Percentiles rank a stretch among this genome's conserved stretches.
Conservation (phyloP, 2,888 invertebrate genomes). For the Polydrusus pterygomalis region DNA sequence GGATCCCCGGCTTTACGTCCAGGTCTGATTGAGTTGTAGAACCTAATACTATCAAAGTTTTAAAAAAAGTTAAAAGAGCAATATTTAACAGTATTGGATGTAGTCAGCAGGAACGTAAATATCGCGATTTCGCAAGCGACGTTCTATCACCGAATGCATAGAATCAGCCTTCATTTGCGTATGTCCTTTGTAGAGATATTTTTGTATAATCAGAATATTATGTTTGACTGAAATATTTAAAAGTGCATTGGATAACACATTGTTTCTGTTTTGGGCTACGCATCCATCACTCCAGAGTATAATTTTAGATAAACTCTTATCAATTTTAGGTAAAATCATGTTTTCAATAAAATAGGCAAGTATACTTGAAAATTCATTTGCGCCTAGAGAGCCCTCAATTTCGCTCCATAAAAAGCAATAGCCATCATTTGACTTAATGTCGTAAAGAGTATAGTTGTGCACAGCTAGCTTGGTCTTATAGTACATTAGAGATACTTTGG, state of each 20-base stretch:
- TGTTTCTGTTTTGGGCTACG: slow-evolving; percentile 11
- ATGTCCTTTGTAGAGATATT: slow-evolving; percentile 52
- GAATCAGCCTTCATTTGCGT: slow-evolving; percentile 56
- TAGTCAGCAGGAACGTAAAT: slow-evolving; percentile 58
- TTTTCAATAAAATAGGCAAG: not conserved
- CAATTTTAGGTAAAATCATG: not conserved
- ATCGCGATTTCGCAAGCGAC: slow-evolving; percentile 37
- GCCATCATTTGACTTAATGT: slow-evolving; percentile 57
- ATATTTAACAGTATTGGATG: slow-evolving; percentile 49
- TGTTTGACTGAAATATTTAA: slow-evolving; percentile 27
- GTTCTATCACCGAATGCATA: slow-evolving; percentile 53
- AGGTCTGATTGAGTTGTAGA: no score
- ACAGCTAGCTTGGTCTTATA: slow-evolving; percentile 57
- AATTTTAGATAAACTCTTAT: slow-evolving; percentile 10
- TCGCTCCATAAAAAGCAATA: slow-evolving; percentile 61
- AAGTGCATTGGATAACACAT: slow-evolving; percentile 36
- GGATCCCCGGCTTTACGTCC: no score
- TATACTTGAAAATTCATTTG: slow-evolving; percentile 24
- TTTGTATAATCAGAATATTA: slow-evolving; percentile 43
- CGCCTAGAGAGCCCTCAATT: slow-evolving; percentile 49
- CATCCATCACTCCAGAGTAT: slow-evolving; percentile 21
- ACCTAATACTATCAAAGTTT: not conserved
- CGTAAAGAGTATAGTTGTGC: slow-evolving; percentile 60
- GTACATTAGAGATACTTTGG: slow-evolving; percentile 54
- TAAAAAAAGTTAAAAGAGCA: slow-evolving; percentile 2